Evolutionary conservation across 2,113 vertebrate species (phyloP).

Genomic region (Lamprologus callipterus): DNA sequence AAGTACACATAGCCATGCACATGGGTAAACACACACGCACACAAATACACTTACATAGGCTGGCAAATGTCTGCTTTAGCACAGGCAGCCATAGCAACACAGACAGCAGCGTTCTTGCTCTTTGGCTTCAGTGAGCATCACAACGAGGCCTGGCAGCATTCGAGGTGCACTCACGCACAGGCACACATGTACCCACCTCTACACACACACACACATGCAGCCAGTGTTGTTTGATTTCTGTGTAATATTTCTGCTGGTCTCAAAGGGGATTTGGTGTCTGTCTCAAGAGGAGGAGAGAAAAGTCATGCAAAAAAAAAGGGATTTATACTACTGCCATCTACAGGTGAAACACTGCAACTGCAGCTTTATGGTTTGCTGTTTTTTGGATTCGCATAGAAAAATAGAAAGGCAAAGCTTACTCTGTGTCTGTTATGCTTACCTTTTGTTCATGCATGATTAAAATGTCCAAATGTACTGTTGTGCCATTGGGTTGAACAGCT

Average conservation of each 20-base stretch:
- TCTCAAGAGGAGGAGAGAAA: background rate
- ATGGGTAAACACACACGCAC: background rate
- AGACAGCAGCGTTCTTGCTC: constrained; percentile 11
- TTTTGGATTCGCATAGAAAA: background rate
- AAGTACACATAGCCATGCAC: background rate
- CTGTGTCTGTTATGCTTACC: background rate
- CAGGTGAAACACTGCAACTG: background rate
- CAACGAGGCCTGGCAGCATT: background rate
- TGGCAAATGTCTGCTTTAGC: constrained; percentile 35
- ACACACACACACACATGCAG: background rate
- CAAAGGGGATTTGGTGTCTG: background rate
- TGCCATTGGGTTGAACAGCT: background rate
- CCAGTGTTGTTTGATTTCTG: background rate
- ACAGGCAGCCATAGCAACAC: constrained; percentile 57
- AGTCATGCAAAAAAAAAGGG: background rate
- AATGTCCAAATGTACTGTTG: background rate
- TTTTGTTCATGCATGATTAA: background rate
- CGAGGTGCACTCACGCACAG: background rate
- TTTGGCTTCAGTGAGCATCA: constrained; percentile 25
- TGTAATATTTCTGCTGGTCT: background rate
- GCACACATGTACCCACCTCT: background rate
- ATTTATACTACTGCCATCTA: constrained; percentile 4
- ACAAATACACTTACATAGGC: background rate
- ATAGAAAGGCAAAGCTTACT: background rate
- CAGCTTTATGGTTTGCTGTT: background rate